A percentile compares a stretch with the other conserved stretches of the same genome.
Evolutionary conservation across 2,888 invertebrate species (phyloP).

Genomic region (Hyles lineata): DNA sequence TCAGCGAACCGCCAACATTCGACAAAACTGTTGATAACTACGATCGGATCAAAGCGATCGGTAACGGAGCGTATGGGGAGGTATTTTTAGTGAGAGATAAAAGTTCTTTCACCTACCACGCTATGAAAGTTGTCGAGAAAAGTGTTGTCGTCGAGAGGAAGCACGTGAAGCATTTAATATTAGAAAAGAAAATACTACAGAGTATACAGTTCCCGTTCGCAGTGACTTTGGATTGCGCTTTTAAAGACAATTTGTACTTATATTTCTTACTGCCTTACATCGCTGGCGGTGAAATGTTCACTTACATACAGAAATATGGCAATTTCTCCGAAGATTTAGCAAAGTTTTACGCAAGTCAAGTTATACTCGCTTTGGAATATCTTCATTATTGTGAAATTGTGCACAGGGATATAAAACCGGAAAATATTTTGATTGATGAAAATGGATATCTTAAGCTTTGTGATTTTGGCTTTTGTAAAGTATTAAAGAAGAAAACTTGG

Average conservation of each 20-base stretch:
- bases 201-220: constrained; percentile 94
- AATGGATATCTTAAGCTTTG: constrained; percentile 92
- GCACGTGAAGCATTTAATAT: constrained; percentile 93
- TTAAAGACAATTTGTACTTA: constrained; percentile 93
- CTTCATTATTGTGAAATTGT: constrained; percentile 93
- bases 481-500: constrained; percentile 90
- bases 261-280: constrained; percentile 94
- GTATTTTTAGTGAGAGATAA: constrained; percentile 91
- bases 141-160: constrained; percentile 93
- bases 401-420: constrained; percentile 96
- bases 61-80: constrained; percentile 95
- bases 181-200: constrained; percentile 94
- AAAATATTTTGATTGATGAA: constrained; percentile 92
- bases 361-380: constrained; percentile 95
- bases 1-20: constrained; percentile 42
- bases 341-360: constrained; percentile 95
- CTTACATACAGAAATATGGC: constrained; percentile 87
- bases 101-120: constrained; percentile 87
- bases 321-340: constrained; percentile 89
- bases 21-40: constrained; percentile 83
- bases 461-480: constrained; percentile 97
- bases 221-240: constrained; percentile 90
- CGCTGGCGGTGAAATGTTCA: constrained; percentile 94
- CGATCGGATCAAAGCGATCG: constrained; percentile 90
- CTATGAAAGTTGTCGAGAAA: constrained; percentile 96